These are phyloP conservation scores for Stegodyphus mimosarum DNA, from an alignment of 1,140 invertebrate species.

Conservation along the genomic window DNA sequence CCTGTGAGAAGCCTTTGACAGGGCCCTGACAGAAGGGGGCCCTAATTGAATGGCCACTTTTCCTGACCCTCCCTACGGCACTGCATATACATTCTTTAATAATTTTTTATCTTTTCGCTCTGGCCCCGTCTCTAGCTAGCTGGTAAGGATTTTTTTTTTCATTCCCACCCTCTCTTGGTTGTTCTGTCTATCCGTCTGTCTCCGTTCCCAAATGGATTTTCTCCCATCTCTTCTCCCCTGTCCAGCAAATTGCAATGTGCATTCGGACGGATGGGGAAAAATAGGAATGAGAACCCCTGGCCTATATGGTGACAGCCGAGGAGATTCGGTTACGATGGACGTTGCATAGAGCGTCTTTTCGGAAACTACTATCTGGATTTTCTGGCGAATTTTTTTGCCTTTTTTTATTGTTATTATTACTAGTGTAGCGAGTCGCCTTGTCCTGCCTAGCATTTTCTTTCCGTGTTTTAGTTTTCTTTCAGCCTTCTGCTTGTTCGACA, in stretches of 20 bases:
- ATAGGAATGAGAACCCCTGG: slow-evolving; percentile 2
- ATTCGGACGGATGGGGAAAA: slow-evolving; percentile 39
- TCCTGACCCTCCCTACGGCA: slow-evolving; percentile 15
- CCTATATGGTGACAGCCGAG: slow-evolving; percentile 27
- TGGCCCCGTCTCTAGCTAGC: neutral
- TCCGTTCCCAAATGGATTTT: slow-evolving; percentile 45
- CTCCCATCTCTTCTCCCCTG: neutral
- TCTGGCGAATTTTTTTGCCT: neutral
- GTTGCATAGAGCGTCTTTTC: slow-evolving; percentile 32
- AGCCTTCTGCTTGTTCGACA: slow-evolving; percentile 20
- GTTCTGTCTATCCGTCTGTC: slow-evolving; percentile 1
- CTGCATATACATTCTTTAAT: slow-evolving; percentile 58
- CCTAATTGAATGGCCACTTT: slow-evolving; percentile 59
- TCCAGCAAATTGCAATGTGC: slow-evolving; percentile 60
- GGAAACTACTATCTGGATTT: neutral
- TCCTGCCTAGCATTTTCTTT: neutral
- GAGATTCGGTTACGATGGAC: slow-evolving; percentile 56
- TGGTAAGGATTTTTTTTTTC: neutral
- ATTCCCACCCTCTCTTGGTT: neutral
- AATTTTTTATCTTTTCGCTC: slow-evolving; percentile 51
- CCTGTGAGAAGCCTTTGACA: slow-evolving; percentile 15
- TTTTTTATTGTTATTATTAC: neutral
- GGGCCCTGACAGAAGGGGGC: slow-evolving; percentile 38
- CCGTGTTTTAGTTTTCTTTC: neutral
- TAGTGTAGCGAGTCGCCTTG: neutral